phyloP scores from a whole-genome alignment of 2,113 vertebrate genomes.

The Aptenodytes forsteri region DNA sequence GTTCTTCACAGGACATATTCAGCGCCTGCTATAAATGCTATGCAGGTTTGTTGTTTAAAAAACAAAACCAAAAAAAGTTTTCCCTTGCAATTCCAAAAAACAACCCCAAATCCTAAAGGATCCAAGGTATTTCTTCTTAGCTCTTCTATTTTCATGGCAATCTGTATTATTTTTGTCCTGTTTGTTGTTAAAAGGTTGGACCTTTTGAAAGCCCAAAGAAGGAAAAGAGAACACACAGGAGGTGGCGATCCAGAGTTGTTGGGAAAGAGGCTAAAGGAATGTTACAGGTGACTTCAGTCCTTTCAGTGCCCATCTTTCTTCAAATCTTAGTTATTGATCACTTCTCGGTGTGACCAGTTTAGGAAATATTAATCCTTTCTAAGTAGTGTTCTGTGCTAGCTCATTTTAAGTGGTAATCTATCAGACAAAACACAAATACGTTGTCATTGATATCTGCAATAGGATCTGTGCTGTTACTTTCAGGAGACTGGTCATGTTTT shows the following conservation, averaged over 20 bases:
- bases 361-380: background rate
- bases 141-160: background rate
- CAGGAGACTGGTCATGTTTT: background rate
- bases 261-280: conserved; percentile 93
- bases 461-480: background rate
- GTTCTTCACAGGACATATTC: conserved; percentile 95
- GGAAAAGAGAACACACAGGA: conserved; percentile 88
- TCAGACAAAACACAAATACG: background rate
- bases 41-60: conserved; percentile 83
- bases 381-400: background rate
- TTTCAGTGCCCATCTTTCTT: background rate
- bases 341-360: background rate
- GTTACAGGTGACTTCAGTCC: conserved; percentile 85
- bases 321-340: background rate
- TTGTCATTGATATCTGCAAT: background rate
- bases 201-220: conserved; percentile 95
- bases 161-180: conserved; percentile 21
- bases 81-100: background rate
- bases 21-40: conserved; percentile 91
- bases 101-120: background rate
- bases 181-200: conserved; percentile 80
- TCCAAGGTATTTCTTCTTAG: background rate
- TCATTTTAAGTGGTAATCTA: background rate
- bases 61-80: background rate
- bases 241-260: conserved; percentile 89